Evolutionary conservation across 2,888 invertebrate genomes (phyloP).

Genomic region (Notocelia uddmanniana): DNA sequence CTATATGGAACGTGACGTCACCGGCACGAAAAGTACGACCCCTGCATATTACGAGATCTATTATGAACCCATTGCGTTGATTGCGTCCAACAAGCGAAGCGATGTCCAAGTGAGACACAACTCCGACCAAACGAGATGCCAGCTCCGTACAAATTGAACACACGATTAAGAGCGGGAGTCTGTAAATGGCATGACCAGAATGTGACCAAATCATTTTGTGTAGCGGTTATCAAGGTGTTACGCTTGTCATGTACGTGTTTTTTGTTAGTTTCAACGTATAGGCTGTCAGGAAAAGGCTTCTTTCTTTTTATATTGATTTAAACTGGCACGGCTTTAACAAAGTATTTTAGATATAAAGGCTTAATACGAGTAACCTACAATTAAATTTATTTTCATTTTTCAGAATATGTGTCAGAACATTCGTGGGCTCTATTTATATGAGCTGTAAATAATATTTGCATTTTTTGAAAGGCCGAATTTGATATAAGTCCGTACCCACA

Average conservation of each 20-base stretch:
- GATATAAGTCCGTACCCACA: too few species aligned
- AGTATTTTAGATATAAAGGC: too few species aligned
- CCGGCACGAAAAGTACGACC: too few species aligned
- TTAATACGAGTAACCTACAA: too few species aligned
- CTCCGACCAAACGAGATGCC: constrained; percentile 30
- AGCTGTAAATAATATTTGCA: neutral
- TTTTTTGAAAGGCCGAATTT: neutral
- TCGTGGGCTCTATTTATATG: too few species aligned
- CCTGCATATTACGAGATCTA: neutral
- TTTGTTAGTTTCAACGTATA: constrained; percentile 16
- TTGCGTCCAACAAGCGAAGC: constrained; percentile 2
- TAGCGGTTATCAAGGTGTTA: constrained; percentile 64
- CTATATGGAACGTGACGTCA: too few species aligned
- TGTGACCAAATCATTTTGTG: constrained; percentile 80
- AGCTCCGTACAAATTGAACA: constrained; percentile 32
- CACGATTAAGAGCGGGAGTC: constrained; percentile 38
- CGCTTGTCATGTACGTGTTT: constrained; percentile 31
- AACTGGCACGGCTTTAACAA: too few species aligned
- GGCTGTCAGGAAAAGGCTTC: constrained; percentile 1
- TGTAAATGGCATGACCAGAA: constrained; percentile 69
- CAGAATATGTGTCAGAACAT: too few species aligned
- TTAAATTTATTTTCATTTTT: too few species aligned
- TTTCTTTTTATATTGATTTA: neutral
- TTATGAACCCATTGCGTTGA: neutral
- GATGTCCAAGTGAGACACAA: constrained; percentile 21